Base-by-base conservation (phyloP, 2,888 invertebrate genomes). In the Megamerina dolium region DNA sequence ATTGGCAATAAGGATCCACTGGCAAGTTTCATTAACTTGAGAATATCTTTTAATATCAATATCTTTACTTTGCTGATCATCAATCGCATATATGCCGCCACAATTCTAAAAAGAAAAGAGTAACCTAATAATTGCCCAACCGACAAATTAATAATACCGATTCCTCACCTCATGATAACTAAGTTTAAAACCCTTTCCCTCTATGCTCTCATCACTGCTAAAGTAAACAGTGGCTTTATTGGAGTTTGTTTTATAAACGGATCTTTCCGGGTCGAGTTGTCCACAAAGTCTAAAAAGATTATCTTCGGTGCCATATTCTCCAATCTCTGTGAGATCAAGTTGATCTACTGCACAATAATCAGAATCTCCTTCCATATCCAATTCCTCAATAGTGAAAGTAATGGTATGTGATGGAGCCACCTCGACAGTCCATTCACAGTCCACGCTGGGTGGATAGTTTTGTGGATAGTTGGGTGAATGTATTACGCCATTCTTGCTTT, bases 391-490 rank as follows among this genome's bases (percentile, higher is more conserved):
- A 5, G 77, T 77, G 1, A 93, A 62, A 50, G 80, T 75, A 17
- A 91, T 78, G 2, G 81, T 73, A 63, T 88, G 85, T 70, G 81
- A 75, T 46, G 65, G 59, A 34, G 83, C 77, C 2, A 87, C 55
- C 32, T 73, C 71, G 44, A 95, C 79, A 10, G 76, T 65, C 89
- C 91, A 95, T 40, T 79, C 77, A 61, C 95, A 95, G 49, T 85
- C 78, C 43, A 83, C 75, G 56, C 81, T 77, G 35, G 73, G 68
- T 2, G 85, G 84, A 72, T 92, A 94, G 58, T 83, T 81, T 42
- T 77, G 68, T 0, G 95, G 95, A 70, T 87, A 95, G 61, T 90
- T 87, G 9, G 85, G 81, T 0, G 92, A 89, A 55, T 80, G 76
- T 45, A 95, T 81, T 0, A 70, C 62, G 1, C 92, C 93, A 4